Conservation (phyloP, 1,140 invertebrate species). For the Micrasema longulum region DNA sequence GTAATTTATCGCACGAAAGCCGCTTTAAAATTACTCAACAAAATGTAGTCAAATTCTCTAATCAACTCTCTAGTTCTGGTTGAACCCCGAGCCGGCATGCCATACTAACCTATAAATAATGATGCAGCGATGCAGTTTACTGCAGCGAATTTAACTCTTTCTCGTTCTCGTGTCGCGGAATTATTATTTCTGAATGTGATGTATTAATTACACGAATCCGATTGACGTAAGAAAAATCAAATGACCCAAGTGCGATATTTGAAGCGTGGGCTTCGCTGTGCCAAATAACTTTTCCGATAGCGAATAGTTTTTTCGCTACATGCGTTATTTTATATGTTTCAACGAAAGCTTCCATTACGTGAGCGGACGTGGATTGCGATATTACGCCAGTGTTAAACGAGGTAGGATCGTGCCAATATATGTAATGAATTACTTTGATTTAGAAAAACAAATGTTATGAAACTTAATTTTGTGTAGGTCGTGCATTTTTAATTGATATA, state of each 20-base stretch:
- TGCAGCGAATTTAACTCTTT: slow-evolving; percentile 14
- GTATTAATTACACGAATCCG: slow-evolving; percentile 14
- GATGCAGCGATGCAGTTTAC: slow-evolving; percentile 38
- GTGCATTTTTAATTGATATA: neutral
- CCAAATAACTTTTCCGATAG: slow-evolving; percentile 54
- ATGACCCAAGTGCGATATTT: slow-evolving; percentile 41
- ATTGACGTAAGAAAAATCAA: slow-evolving; percentile 45
- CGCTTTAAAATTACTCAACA: too few species aligned
- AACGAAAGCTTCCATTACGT: slow-evolving; percentile 49
- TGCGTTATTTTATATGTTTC: slow-evolving; percentile 51
- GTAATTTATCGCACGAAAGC: too few species aligned
- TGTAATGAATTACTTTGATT: slow-evolving; percentile 29
- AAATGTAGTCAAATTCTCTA: too few species aligned
- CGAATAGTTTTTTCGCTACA: slow-evolving; percentile 47
- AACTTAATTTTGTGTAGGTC: neutral
- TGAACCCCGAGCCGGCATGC: slow-evolving; percentile 38
- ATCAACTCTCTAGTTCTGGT: too few species aligned
- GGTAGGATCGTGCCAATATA: slow-evolving; percentile 20
- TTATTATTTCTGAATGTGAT: slow-evolving; percentile 27
- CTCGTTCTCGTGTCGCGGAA: slow-evolving; percentile 20
- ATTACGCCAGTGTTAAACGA: slow-evolving; percentile 28
- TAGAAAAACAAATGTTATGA: neutral
- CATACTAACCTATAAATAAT: slow-evolving; percentile 43
- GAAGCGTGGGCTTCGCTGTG: slow-evolving; percentile 49
- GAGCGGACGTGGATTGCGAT: slow-evolving; percentile 26